phyloP scores from a whole-genome alignment of 92 coral and sea anemone genomes.

The Bergia sp. region DNA sequence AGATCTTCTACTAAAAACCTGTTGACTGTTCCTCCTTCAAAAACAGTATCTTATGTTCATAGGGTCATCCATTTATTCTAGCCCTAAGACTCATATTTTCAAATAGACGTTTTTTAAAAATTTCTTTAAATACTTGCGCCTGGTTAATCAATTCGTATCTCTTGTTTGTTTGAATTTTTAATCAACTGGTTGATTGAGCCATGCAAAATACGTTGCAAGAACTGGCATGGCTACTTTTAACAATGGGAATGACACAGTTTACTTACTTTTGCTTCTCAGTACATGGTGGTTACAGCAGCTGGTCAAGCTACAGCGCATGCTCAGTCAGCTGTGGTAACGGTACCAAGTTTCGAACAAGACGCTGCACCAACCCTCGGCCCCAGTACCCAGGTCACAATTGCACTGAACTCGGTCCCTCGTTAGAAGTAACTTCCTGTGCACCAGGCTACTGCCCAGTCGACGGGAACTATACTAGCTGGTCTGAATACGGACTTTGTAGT shows the following conservation, averaged over 20 bases:
- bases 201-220: too few relatives aligned
- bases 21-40: too few relatives aligned
- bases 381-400: constrained; percentile 64
- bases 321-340: constrained; percentile 67
- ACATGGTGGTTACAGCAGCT: constrained; percentile 54
- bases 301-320: constrained; percentile 69
- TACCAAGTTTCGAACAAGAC: constrained; percentile 49
- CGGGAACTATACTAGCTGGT: constrained; percentile 81
- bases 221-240: not conserved
- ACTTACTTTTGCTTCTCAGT: constrained; percentile 34
- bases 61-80: too few relatives aligned
- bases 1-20: too few relatives aligned
- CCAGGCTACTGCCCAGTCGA: constrained; percentile 70
- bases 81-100: too few relatives aligned
- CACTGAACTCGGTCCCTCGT: constrained; percentile 55
- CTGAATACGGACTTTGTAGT: constrained; percentile 65
- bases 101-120: too few relatives aligned
- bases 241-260: not conserved
- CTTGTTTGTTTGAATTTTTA: not conserved
- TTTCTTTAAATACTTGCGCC: too few relatives aligned
- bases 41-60: too few relatives aligned
- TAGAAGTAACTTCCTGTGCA: constrained; percentile 34
- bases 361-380: constrained; percentile 63
- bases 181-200: too few relatives aligned
- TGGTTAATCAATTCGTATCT: too few relatives aligned